A percentile compares a stretch with the other conserved stretches of the same genome.
These are phyloP conservation scores for Temnothorax unifasciatus DNA, from an alignment of 2,888 invertebrate species.

Conservation along the genomic window DNA sequence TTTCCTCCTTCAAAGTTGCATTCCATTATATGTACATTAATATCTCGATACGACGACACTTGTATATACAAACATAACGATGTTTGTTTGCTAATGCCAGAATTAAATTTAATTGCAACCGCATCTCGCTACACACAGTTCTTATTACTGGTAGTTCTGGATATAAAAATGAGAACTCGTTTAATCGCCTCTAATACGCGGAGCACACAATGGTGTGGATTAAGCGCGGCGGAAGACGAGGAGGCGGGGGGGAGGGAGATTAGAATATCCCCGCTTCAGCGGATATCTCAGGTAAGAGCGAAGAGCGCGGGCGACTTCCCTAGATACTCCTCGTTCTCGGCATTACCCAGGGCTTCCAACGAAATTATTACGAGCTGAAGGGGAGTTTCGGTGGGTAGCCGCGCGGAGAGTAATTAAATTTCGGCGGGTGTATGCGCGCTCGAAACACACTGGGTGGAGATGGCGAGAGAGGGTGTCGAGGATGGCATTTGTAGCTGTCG, in stretches of 20 bases:
- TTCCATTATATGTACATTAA: background rate
- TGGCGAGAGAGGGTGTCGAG: constrained; percentile 5
- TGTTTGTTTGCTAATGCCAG: constrained; percentile 17
- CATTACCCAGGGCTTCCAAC: constrained; percentile 68
- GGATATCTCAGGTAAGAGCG: constrained; percentile 56
- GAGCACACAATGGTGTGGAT: constrained; percentile 57
- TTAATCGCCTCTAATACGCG: constrained; percentile 59
- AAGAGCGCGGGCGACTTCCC: constrained; percentile 40
- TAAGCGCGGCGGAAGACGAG: constrained; percentile 45
- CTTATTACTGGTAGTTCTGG: background rate
- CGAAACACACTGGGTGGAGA: background rate
- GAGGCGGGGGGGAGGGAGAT: constrained; percentile 35
- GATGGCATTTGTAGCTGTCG: constrained; percentile 57
- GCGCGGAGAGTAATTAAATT: constrained; percentile 78
- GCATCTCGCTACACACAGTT: background rate
- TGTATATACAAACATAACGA: background rate
- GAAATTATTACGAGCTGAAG: constrained; percentile 75
- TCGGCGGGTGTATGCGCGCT: constrained; percentile 62
- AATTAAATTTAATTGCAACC: constrained; percentile 35
- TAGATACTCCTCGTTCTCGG: constrained; percentile 63
- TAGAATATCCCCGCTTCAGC: constrained; percentile 64
- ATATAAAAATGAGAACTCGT: constrained; percentile 52
- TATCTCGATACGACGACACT: background rate
- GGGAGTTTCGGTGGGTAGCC: constrained; percentile 73
- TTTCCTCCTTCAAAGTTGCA: background rate